phyloP scores from a whole-genome alignment of 2,797 vertebrate species.

The Gymnocypris eckloni region DNA sequence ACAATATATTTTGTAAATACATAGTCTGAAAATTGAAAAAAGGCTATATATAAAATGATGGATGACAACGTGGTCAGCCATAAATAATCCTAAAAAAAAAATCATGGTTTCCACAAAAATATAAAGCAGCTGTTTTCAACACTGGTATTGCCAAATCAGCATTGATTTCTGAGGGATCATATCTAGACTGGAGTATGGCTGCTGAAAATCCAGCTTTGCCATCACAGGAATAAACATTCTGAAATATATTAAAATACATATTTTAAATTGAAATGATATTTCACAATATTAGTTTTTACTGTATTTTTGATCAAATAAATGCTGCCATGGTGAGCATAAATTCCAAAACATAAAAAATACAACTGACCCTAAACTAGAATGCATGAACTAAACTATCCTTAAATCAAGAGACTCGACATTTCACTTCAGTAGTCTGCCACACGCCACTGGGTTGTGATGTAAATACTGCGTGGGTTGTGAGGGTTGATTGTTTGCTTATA shows the following conservation, averaged over 20 bases:
- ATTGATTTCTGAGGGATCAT: background rate
- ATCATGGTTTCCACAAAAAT: background rate
- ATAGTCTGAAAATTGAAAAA: background rate
- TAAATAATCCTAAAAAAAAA: background rate
- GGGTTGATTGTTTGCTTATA: slow-evolving; percentile 36
- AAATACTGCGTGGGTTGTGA: slow-evolving; percentile 41
- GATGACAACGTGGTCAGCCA: background rate
- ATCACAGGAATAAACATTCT: background rate
- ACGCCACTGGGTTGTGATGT: slow-evolving; percentile 28
- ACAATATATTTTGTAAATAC: slow-evolving; percentile 36
- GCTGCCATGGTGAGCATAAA: background rate
- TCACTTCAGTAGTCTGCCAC: slow-evolving; percentile 24
- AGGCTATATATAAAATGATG: background rate
- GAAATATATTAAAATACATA: background rate
- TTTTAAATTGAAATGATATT: background rate
- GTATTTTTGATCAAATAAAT: background rate
- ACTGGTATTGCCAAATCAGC: background rate
- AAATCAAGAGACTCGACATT: background rate
- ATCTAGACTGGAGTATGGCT: background rate
- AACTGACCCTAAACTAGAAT: background rate
- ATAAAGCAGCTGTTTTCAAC: background rate
- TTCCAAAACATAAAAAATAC: background rate
- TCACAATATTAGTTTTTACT: background rate
- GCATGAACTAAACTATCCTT: background rate
- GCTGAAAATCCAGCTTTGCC: background rate